These are phyloP conservation scores for Urocitellus parryii DNA, from an alignment of 2,113 vertebrate species.

Conservation along the genomic window DNA sequence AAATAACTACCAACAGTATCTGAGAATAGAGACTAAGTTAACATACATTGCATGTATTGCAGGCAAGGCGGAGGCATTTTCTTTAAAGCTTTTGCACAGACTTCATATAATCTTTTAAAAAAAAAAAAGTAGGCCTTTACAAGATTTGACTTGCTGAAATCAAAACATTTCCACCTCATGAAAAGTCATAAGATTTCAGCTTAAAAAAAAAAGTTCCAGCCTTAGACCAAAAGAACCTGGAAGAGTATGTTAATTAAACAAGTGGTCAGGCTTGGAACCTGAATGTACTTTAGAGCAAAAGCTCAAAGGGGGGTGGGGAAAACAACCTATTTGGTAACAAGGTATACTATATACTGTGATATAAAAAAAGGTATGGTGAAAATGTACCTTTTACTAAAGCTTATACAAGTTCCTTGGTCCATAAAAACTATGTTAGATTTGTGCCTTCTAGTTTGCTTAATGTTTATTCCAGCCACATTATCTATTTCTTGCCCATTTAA, in stretches of 20 bases:
- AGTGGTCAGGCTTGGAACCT: conserved; percentile 91
- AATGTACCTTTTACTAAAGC: conserved; percentile 99
- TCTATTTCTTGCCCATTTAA: conserved; percentile 91
- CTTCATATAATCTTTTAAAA: conserved; percentile 97
- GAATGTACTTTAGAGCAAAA: conserved; percentile 91
- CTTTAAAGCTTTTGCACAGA: conserved; percentile 99
- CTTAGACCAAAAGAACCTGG: conserved; percentile 90
- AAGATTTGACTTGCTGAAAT: conserved; percentile 93
- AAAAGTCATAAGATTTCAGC: conserved; percentile 91
- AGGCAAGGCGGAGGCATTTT: conserved; percentile 99
- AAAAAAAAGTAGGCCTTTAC: conserved; percentile 92
- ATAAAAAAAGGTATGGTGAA: conserved; percentile 99
- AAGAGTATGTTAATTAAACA: conserved; percentile 91
- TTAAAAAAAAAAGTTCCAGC: conserved; percentile 88
- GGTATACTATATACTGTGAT: conserved; percentile 97
- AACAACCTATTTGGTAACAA: conserved; percentile 99
- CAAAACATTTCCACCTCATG: conserved; percentile 91
- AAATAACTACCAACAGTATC: conserved; percentile 88
- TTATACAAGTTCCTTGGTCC: conserved; percentile 99
- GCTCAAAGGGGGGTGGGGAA: conserved; percentile 92
- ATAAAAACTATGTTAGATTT: conserved; percentile 97
- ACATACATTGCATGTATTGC: conserved; percentile 94
- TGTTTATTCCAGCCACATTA: conserved; percentile 89
- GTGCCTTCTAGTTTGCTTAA: conserved; percentile 90
- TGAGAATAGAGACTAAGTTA: conserved; percentile 89